Evolutionary conservation across 1,140 invertebrate species (phyloP).

Genomic region (Cecropterus lyciades): DNA sequence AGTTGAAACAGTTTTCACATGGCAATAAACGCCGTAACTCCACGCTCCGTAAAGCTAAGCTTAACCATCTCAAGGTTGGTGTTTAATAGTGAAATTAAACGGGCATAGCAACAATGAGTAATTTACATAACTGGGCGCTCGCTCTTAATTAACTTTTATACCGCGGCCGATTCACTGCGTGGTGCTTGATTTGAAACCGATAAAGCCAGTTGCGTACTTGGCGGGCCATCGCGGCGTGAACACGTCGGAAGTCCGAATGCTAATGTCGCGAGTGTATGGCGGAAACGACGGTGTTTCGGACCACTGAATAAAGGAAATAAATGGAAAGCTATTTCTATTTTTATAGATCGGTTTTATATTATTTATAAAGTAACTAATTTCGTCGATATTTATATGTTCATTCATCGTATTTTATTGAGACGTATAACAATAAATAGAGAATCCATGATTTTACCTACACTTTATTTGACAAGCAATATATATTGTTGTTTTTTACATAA

Average conservation of each 20-base stretch:
- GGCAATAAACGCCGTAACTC: background rate
- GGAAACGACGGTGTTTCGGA: conserved; percentile 5
- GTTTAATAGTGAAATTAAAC: conserved; percentile 58
- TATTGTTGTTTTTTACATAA: no score
- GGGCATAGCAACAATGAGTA: conserved; percentile 64
- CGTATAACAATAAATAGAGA: no score
- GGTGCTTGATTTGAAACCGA: conserved; percentile 36
- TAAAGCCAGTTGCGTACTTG: conserved; percentile 8
- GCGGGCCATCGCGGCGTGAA: conserved; percentile 10
- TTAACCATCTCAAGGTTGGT: conserved; percentile 48
- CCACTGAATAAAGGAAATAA: conserved; percentile 1
- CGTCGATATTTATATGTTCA: no score
- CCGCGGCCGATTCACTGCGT: conserved; percentile 35
- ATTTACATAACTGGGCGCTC: conserved; percentile 61
- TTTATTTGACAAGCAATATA: no score
- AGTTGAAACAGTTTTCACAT: conserved; percentile 7
- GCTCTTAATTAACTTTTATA: conserved; percentile 53
- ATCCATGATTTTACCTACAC: no score
- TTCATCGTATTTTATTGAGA: no score
- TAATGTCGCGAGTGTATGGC: conserved; percentile 4
- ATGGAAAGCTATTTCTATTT: conserved; percentile 7
- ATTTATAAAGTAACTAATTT: no score
- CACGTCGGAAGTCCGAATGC: conserved; percentile 15
- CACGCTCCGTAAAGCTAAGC: conserved; percentile 39
- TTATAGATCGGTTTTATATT: no score